Evolutionary conservation across 2,888 invertebrate species (phyloP), one percentile per base, ranked within the genome.

Genomic region (Himalopsyche japonica): DNA sequence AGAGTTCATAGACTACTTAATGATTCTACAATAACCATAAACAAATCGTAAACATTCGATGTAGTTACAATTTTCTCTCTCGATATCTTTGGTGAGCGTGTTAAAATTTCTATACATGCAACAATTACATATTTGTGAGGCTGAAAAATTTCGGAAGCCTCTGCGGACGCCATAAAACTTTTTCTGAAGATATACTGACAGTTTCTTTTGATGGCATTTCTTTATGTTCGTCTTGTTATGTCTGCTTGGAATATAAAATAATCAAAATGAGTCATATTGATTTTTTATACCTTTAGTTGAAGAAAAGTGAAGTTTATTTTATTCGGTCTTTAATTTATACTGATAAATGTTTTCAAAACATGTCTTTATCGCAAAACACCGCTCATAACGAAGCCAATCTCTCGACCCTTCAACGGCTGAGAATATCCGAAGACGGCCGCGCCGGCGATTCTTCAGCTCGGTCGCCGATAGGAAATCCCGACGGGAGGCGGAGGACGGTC

Each of bases 401-500:
- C 88, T 88, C 92, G 85, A 92, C 92, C 86, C 90, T 92, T 86
- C 92, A 92, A 90, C 92, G 92, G 91, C 91, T 92, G 89, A 92
- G 92, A 90, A 89, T 92, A 88, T 89, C 91, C 88, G 92, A 91
- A 90, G 92, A 92, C 90, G 91, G 91, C 91, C 92, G 91, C 92
- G 92, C 92, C 89, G 92, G 92, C 91, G 92, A 92, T 70, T 32
- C 84, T 89, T 89, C 90, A 87, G 89, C 89, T 86, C 90, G 90
- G 87, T 88, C 90, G 87, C 89, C 91, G 83, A 91, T 91, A 89
- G 88, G 90, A 88, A 70, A 32, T 32, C 89, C 89, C 86, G 89
- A 90, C 86, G 89, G 90, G 82, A 93, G 93, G 90, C 91, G 91
- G 88, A 91, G 94, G 88, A 91, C 94, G 64, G 92, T 94, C 79